Conservation (phyloP, 2,113 vertebrate genomes). For the Cinclus mexicanus region DNA sequence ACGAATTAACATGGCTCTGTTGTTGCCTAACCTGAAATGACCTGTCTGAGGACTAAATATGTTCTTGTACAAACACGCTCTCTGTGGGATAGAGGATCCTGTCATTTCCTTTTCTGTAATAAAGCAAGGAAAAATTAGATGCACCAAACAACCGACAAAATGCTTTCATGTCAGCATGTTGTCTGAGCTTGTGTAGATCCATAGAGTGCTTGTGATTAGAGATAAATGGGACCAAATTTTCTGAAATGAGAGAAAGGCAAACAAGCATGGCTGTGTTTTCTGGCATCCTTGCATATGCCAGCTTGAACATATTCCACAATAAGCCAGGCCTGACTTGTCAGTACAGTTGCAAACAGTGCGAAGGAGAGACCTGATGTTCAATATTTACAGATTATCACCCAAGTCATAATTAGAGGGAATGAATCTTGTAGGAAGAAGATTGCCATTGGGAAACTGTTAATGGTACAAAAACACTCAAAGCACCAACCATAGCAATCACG, state of each 20-base stretch:
- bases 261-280: background rate
- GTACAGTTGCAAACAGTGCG: background rate
- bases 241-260: background rate
- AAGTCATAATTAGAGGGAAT: background rate
- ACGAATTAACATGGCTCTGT: background rate
- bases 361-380: background rate
- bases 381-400: background rate
- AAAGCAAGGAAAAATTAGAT: background rate
- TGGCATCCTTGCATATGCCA: background rate
- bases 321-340: background rate
- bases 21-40: background rate
- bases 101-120: background rate
- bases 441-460: background rate
- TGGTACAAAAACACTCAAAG: background rate
- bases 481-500: background rate
- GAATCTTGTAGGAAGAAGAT: background rate
- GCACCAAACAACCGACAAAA: background rate
- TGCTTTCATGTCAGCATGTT: background rate
- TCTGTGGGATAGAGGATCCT: background rate
- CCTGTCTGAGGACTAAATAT: background rate
- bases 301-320: background rate
- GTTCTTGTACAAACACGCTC: background rate
- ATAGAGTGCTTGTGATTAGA: background rate
- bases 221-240: background rate
- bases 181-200: background rate